Evolutionary conservation across 2,797 vertebrate genomes (phyloP).

Genomic region (Cheirogaleus major): DNA sequence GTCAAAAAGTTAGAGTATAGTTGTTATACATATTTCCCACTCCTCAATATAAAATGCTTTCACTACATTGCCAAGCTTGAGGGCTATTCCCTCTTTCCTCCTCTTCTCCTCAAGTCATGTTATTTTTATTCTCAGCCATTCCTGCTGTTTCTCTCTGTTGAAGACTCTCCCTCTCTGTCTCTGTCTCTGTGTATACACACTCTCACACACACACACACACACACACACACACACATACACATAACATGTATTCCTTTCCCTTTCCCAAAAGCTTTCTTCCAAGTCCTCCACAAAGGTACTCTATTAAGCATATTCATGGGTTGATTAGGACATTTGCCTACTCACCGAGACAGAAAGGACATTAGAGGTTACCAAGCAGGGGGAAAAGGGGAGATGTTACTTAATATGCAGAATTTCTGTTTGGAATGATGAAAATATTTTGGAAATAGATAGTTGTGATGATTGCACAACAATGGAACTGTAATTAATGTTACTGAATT

Average conservation of each 20-base stretch:
- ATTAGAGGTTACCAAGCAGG: not conserved
- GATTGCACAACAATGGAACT: not conserved
- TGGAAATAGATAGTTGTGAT: not conserved
- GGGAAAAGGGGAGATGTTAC: accelerated
- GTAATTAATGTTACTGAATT: not conserved
- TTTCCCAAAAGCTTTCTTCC: not conserved
- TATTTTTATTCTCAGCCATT: not conserved
- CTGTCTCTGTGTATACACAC: not conserved
- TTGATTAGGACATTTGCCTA: not conserved
- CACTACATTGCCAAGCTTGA: no score
- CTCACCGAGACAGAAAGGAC: not conserved
- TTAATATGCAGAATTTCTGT: not conserved
- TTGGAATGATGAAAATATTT: not conserved
- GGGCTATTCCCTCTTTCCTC: not conserved
- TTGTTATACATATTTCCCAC: not conserved
- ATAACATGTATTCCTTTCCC: not conserved
- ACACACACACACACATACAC: not conserved
- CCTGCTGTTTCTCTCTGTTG: not conserved
- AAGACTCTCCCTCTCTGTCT: no score
- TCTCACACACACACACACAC: not conserved
- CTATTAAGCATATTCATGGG: no score
- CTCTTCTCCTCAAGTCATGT: not conserved
- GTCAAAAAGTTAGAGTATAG: not conserved
- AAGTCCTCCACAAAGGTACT: not conserved
- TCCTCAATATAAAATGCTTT: not conserved